Base-by-base conservation (phyloP, 2,113 vertebrate species). In the Colossoma macropomum region DNA sequence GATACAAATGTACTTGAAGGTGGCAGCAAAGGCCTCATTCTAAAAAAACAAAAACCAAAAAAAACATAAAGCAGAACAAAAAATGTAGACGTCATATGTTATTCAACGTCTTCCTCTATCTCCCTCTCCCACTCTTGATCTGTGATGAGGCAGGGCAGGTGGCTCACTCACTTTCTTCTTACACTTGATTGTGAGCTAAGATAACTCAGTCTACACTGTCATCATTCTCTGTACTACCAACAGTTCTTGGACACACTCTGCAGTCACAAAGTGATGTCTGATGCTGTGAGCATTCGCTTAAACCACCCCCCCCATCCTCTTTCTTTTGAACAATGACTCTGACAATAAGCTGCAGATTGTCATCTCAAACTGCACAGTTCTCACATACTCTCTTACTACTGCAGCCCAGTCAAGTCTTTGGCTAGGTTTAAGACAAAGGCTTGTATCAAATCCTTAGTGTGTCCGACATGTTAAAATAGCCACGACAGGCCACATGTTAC, bases 181-280 rank as follows among this genome's bases (percentile, higher is more conserved):
- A 70, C 77, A 54, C 65, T 70, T 59, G 77, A 79, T 70, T 48
- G 77, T 59, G 65, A n/a, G 66, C 12, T 28, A n/a, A 56, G 75
- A 77, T 77, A 77, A 75, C 45, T 76, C 54, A 38, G 16, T 38
- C 4, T 41, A 23, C 32, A 62, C 28, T 62, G 74, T 41, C 32
- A 41, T 34, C 32, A 63, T 63, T 63, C 59, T 38, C n/a, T n/a
- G 38, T 25, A 34, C 65, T 15, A 34, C 65, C 30, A 52, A 19
- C 41, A 59, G 65, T 25, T 65, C 38, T 77, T 45, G 30, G 60
- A 66, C 76, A 78, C 59, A 76, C 38, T 25, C 5, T 12, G 12
- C 34, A 0, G 23, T 72, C 10, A 25, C 5, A 28, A 54, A 28
- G 48, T 52, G 27, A 62, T 62, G 7, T 27, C 25, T 45, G 71